Evolutionary conservation across 2,797 vertebrate genomes (phyloP).

Genomic region (Rhinoraja longicauda): DNA sequence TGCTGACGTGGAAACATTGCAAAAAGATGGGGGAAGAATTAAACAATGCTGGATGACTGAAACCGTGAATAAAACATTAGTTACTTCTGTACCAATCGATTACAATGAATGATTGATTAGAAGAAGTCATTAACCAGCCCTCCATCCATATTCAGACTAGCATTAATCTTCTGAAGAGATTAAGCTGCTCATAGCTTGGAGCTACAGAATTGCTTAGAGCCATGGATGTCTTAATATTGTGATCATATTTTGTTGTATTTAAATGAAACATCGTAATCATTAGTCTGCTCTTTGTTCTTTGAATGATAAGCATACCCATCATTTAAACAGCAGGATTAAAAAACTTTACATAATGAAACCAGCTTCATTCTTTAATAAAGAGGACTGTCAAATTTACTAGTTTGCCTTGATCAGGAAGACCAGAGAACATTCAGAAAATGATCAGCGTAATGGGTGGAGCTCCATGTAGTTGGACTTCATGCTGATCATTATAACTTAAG

Average conservation of each 20-base stretch:
- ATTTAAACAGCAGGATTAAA: background rate
- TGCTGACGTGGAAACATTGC: conserved; percentile 35
- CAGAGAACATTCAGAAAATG: background rate
- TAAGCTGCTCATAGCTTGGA: background rate
- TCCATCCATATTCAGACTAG: conserved; percentile 21
- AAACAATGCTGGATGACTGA: conserved; percentile 16
- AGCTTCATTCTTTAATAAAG: background rate
- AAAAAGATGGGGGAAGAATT: background rate
- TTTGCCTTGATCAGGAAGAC: background rate
- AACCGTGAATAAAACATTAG: conserved; percentile 38
- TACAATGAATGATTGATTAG: conserved; percentile 35
- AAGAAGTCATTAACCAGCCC: conserved; percentile 23
- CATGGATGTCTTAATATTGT: conserved; percentile 23
- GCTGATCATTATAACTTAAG: background rate
- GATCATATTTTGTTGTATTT: conserved; percentile 30
- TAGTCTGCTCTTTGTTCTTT: background rate
- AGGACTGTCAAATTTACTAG: background rate
- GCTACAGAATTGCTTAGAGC: background rate
- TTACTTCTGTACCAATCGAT: conserved; percentile 29
- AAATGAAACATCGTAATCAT: background rate
- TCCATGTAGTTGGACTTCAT: background rate
- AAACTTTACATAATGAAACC: background rate
- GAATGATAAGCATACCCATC: background rate
- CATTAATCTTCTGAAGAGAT: conserved; percentile 25
- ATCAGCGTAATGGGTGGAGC: background rate